A percentile compares a stretch with the other conserved stretches of the same genome.
phyloP scores from a whole-genome alignment of 2,888 invertebrate species.

The Gibbula magus region DNA sequence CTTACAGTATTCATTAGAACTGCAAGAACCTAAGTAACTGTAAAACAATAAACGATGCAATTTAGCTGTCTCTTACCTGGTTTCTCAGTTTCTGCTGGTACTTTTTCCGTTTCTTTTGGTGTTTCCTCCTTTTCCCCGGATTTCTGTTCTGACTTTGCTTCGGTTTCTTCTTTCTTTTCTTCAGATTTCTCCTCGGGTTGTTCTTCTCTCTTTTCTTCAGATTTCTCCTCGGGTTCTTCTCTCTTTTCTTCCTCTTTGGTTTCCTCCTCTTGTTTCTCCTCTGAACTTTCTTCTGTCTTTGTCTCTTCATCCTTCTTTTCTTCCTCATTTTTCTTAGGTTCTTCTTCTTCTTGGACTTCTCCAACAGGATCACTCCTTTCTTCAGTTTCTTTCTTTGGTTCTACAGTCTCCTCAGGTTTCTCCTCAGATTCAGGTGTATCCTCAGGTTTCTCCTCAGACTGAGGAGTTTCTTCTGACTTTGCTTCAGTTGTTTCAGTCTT shows the following conservation, averaged over 20 bases:
- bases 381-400: constrained; percentile 22
- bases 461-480: constrained; percentile 1
- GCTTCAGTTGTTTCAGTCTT: background rate
- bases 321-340: constrained; percentile 28
- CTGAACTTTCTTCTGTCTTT: constrained; percentile 11
- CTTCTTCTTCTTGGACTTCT: constrained; percentile 28
- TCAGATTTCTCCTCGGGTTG: background rate
- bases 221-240: constrained; percentile 18
- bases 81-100: background rate
- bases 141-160: background rate
- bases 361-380: constrained; percentile 18
- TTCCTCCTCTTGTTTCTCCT: constrained; percentile 31
- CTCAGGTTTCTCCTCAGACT: background rate
- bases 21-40: no score
- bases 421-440: background rate
- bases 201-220: constrained; percentile 18
- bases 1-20: no score
- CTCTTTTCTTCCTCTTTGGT: background rate
- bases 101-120: background rate
- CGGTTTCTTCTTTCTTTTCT: background rate
- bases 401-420: constrained; percentile 13
- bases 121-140: background rate
- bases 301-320: constrained; percentile 21
- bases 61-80: no score
- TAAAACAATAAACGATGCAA: no score